These are phyloP conservation scores for Anthoscopus minutus DNA, from an alignment of 2,113 vertebrate species.

Conservation along the genomic window DNA sequence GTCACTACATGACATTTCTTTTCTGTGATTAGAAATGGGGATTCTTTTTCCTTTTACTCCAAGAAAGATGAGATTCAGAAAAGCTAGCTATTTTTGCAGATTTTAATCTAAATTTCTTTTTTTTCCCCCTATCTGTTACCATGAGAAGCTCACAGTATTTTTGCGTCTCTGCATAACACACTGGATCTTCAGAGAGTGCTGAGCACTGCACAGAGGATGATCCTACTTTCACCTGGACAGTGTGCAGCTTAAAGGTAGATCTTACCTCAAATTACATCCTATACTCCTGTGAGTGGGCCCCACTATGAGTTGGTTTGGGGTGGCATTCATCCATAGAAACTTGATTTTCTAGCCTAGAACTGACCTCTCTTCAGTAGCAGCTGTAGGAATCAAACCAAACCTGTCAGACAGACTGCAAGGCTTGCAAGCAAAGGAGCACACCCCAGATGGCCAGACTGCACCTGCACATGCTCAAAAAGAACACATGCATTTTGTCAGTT, in stretches of 20 bases:
- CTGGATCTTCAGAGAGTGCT: neutral
- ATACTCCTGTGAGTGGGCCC: neutral
- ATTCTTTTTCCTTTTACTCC: neutral
- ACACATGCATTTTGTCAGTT: neutral
- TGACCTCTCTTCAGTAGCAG: neutral
- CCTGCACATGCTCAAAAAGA: neutral
- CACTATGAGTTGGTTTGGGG: neutral
- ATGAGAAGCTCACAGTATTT: neutral
- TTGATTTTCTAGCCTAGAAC: neutral
- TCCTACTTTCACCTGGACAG: neutral
- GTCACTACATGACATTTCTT: neutral
- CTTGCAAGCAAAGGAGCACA: neutral
- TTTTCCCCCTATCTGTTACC: rapidly evolving
- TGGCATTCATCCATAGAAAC: neutral
- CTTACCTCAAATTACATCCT: neutral
- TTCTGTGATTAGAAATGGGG: neutral
- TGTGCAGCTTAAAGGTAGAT: neutral
- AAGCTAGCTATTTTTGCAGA: neutral
- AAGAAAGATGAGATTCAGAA: neutral
- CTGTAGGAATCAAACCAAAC: neutral
- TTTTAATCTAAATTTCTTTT: neutral
- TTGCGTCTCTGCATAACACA: neutral
- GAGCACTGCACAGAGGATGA: neutral
- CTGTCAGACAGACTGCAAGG: neutral
- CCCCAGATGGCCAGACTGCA: neutral